Conservation (phyloP, 2,888 invertebrate genomes). For the Hemicrepidius hirtus region DNA sequence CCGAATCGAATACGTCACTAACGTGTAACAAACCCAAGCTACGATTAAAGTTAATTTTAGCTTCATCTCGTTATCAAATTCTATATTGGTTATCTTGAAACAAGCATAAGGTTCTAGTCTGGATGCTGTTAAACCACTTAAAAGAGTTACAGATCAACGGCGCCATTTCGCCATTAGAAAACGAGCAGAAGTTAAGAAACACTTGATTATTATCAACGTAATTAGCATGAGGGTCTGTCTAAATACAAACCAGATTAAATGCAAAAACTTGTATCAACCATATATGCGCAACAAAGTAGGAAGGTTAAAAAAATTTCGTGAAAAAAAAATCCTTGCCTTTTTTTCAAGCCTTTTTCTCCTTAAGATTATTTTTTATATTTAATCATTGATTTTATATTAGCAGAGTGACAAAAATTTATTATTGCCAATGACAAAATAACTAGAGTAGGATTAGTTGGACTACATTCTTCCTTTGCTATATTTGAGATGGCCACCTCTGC, state of each 20-base stretch:
- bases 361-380: too few relatives aligned
- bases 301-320: too few relatives aligned
- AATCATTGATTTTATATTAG: too few relatives aligned
- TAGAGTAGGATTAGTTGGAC: too few relatives aligned
- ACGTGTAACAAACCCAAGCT: too few relatives aligned
- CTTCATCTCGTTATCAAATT: slow-evolving; percentile 31
- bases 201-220: slow-evolving; percentile 52
- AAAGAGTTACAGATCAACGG: slow-evolving; percentile 46
- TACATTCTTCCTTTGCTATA: too few relatives aligned
- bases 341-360: too few relatives aligned
- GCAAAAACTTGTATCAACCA: slow-evolving; percentile 10
- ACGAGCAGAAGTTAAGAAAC: slow-evolving; percentile 53
- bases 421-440: too few relatives aligned
- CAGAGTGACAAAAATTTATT: too few relatives aligned
- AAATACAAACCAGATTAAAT: slow-evolving; percentile 35
- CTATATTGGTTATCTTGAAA: slow-evolving; percentile 32
- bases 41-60: slow-evolving; percentile 8
- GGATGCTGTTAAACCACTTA: slow-evolving; percentile 41
- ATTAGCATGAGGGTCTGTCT: slow-evolving; percentile 45
- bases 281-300: neutral
- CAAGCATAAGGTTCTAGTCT: slow-evolving; percentile 37
- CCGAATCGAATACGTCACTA: neutral
- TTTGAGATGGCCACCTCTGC: too few relatives aligned
- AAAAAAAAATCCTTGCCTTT: too few relatives aligned
- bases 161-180: slow-evolving; percentile 53